phyloP scores from a whole-genome alignment of 1,140 invertebrate species.

The Psilanteris sp. region DNA sequence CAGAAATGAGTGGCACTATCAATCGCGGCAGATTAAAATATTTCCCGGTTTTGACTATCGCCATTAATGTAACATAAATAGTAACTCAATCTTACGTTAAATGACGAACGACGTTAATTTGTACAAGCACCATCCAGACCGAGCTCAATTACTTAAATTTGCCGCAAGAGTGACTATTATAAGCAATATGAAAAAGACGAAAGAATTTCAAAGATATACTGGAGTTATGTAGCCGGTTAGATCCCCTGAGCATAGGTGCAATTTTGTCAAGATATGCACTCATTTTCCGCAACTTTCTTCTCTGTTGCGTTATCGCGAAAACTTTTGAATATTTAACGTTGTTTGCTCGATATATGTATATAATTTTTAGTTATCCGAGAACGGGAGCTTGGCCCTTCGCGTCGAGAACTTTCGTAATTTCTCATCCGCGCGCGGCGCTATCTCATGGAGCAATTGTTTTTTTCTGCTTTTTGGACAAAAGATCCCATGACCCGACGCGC shows the following conservation, averaged over 20 bases:
- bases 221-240: conserved; percentile 22
- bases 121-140: conserved; percentile 1
- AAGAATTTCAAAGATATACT: conserved; percentile 32
- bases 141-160: conserved; percentile 39
- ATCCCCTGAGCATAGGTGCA: conserved; percentile 47
- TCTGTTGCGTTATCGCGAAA: conserved; percentile 43
- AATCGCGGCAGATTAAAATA: no score
- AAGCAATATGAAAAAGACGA: conserved; percentile 27
- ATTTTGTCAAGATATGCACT: conserved; percentile 56
- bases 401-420: conserved; percentile 54
- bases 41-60: no score
- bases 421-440: conserved; percentile 32
- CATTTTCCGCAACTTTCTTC: conserved; percentile 59
- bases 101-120: conserved; percentile 9
- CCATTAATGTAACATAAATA: no score
- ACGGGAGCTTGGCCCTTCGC: conserved; percentile 21
- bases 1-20: no score
- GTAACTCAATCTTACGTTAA: background rate
- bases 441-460: conserved; percentile 47
- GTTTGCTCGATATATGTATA: conserved; percentile 48
- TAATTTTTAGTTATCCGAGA: conserved; percentile 36
- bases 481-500: conserved; percentile 48
- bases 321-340: conserved; percentile 72
- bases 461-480: conserved; percentile 18
- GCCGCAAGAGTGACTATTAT: conserved; percentile 43